A percentile compares a stretch with the other conserved stretches of the same genome.
Evolutionary conservation across 2,113 vertebrate species (phyloP).

Genomic region (Nothocercus nigrocapillus): DNA sequence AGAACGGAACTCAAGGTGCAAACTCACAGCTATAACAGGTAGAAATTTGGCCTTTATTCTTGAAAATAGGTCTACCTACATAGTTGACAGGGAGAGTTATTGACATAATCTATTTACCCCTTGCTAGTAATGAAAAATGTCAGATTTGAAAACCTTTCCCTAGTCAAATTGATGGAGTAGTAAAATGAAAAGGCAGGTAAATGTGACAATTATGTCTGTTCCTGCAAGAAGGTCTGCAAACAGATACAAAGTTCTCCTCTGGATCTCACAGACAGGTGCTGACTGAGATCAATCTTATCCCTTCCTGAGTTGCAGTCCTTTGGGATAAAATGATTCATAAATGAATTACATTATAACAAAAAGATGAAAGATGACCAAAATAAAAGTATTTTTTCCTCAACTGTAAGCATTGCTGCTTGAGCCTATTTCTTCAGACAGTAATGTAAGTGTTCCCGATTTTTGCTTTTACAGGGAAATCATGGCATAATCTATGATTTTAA

Average conservation of each 20-base stretch:
- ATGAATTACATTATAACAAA: not conserved
- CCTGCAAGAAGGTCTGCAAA: not conserved
- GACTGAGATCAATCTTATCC: not conserved
- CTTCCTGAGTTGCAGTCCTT: not conserved
- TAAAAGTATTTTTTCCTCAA: not conserved
- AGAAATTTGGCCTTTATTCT: not conserved
- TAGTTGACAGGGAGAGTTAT: not conserved
- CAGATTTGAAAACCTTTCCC: not conserved
- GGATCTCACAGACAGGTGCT: not conserved
- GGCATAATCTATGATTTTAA: not conserved
- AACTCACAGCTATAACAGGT: not conserved
- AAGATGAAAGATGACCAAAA: not conserved
- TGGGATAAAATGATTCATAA: not conserved
- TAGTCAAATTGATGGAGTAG: not conserved
- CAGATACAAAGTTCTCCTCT: not conserved
- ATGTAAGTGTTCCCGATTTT: not conserved
- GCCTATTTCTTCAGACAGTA: not conserved
- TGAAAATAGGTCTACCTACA: not conserved
- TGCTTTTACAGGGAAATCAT: not conserved
- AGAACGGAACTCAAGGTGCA: not conserved
- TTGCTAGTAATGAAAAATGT: not conserved
- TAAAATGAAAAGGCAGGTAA: not conserved
- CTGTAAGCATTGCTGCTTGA: not conserved
- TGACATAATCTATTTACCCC: not conserved
- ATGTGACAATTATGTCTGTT: rapidly evolving